phyloP scores from a whole-genome alignment of 2,888 invertebrate species.

The Hypsopygia costalis region DNA sequence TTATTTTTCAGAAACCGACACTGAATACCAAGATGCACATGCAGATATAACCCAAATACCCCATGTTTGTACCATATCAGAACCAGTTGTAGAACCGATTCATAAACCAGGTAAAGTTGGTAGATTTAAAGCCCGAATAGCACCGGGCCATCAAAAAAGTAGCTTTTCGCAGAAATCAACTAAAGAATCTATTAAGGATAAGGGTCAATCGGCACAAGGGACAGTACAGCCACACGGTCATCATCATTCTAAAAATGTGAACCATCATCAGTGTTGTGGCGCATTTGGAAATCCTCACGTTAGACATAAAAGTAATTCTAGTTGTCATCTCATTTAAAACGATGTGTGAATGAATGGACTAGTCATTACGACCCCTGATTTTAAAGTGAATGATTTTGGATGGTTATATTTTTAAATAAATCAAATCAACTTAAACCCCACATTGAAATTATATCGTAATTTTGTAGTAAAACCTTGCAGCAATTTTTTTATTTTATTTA shows the following conservation, averaged over 20 bases:
- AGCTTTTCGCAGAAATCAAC: slow-evolving; percentile 39
- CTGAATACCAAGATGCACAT: slow-evolving; percentile 61
- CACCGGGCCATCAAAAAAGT: slow-evolving; percentile 55
- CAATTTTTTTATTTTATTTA: too few relatives aligned
- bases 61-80: slow-evolving; percentile 43
- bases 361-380: background rate
- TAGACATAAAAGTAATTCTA: slow-evolving; percentile 65
- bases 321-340: slow-evolving; percentile 62
- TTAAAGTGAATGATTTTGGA: slow-evolving; percentile 11
- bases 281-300: slow-evolving; percentile 74
- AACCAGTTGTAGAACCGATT: slow-evolving; percentile 32
- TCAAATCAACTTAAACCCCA: too few relatives aligned
- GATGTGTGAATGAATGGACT: background rate
- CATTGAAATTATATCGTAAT: too few relatives aligned
- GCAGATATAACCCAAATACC: slow-evolving; percentile 34
- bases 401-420: too few relatives aligned
- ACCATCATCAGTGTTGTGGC: slow-evolving; percentile 74
- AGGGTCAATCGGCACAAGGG: slow-evolving; percentile 28
- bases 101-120: slow-evolving; percentile 62
- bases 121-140: slow-evolving; percentile 59
- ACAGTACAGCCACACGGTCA: slow-evolving; percentile 65
- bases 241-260: slow-evolving; percentile 65
- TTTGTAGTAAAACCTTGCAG: too few relatives aligned
- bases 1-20: slow-evolving; percentile 54
- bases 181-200: slow-evolving; percentile 51